Evolutionary conservation across 2,797 vertebrate genomes (phyloP), one percentile per base, ranked within the genome.

Genomic region (Hippocampus kuda): DNA sequence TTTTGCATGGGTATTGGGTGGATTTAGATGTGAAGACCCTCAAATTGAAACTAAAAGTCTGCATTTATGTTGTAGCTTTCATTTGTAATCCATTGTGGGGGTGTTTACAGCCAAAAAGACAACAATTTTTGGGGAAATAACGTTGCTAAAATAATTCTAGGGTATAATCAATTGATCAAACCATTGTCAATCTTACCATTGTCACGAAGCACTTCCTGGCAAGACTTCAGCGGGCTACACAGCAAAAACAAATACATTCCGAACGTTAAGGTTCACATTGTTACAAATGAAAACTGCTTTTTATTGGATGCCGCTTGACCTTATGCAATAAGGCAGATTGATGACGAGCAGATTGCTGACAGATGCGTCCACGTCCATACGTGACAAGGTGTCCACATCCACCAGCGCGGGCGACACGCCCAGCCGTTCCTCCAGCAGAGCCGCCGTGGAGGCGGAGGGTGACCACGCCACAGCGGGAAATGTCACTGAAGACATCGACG

Each of bases 121-220:
- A 38, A 38, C 34, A 0, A 38, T 38, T 13, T 46, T 15, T 4
- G 10, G 44, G 12, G 44, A 46, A 46, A 51, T 51, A 16, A 51
- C 20, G 48, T 49, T 49, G 48, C 20, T 8, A 8, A 8, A 51
- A 51, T 51, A 51, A 18, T 51, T 51, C 49, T 49, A 7, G 49
- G 20, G 49, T 18, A 22, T 18, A 18, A 18, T 5, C 18, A 51
- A 20, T 20, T 20, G 48, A 49, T 56, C 53, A 56, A n/a, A 24
- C n/a, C n/a, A n/a, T n/a, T n/a, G n/a, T 56, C n/a, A 46, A 68
- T 82, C 91, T 84, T 77, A 95, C 94, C 94, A 27, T 95, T 95
- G 67, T 85, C 83, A 20, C 71, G 85, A 8, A 95, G 89, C 57
- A 90, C 79, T 51, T 93, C 90, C 71, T 88, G 92, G 53, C 90